Conservation (phyloP, 2,113 vertebrate species). For the Nothoprocta perdicaria region DNA sequence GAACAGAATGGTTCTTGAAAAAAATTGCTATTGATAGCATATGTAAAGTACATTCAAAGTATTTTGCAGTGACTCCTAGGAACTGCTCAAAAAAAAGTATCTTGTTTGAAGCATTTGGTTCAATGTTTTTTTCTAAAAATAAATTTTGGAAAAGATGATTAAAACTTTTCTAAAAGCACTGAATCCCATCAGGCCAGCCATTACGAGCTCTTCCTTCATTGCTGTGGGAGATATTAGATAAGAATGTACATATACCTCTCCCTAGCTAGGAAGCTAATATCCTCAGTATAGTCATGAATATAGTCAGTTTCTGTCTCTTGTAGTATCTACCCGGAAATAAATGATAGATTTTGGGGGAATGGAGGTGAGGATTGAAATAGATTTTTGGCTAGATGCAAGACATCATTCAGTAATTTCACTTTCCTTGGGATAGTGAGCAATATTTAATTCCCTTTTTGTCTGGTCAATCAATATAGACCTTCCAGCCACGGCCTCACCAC, state of each 20-base stretch:
- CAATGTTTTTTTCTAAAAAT: background rate
- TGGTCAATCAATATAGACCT: background rate
- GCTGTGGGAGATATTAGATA: background rate
- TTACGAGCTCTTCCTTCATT: background rate
- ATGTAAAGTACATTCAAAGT: background rate
- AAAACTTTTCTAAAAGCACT: background rate
- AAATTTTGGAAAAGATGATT: background rate
- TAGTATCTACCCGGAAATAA: background rate
- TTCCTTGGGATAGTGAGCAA: background rate
- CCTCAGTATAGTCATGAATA: background rate
- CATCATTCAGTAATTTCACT: background rate
- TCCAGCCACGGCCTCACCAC: background rate
- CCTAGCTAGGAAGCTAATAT: background rate
- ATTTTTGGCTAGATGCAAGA: background rate
- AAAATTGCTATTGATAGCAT: background rate
- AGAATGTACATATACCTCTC: background rate
- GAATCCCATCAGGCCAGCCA: background rate
- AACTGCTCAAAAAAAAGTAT: background rate
- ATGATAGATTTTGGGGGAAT: background rate
- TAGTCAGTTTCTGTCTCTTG: background rate
- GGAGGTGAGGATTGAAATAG: background rate
- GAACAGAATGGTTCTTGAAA: background rate
- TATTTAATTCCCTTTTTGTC: background rate
- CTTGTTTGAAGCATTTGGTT: background rate
- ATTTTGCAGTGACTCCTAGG: background rate